These are phyloP conservation scores for Steatocranus sp. DNA, from an alignment of 2,797 vertebrate species.

Conservation along the genomic window DNA sequence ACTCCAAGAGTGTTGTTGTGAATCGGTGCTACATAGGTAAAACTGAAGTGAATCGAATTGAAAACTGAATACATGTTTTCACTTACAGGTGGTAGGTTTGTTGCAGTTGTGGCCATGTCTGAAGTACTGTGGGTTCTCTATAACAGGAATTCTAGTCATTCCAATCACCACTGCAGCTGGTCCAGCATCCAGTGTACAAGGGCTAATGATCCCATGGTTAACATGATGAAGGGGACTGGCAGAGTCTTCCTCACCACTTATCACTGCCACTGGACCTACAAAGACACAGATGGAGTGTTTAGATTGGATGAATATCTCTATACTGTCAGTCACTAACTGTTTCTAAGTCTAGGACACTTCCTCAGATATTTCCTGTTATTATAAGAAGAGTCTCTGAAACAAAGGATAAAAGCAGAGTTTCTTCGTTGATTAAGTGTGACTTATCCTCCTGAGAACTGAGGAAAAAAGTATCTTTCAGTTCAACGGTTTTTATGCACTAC, in stretches of 20 bases:
- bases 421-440: not conserved
- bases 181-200: slow-evolving; percentile 85
- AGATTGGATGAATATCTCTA: not conserved
- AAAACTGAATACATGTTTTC: not conserved
- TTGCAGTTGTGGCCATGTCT: slow-evolving; percentile 92
- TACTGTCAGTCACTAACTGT: not conserved
- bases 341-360: not conserved
- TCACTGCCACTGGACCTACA: slow-evolving; percentile 91
- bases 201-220: slow-evolving; percentile 92
- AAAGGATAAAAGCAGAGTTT: not conserved
- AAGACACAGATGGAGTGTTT: not conserved
- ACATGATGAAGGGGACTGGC: slow-evolving; percentile 95
- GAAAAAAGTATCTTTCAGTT: not conserved
- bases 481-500: not conserved
- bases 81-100: slow-evolving; percentile 95
- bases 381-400: not conserved
- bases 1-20: not conserved
- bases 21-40: not conserved
- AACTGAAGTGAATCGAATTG: not conserved
- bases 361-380: not conserved
- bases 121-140: slow-evolving; percentile 98
- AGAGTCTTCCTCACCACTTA: slow-evolving; percentile 95
- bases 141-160: slow-evolving; percentile 94
- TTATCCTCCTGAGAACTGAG: not conserved
- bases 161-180: slow-evolving; percentile 92